Base-by-base conservation (phyloP, 2,113 vertebrate species). In the Elgaria multicarinata region DNA sequence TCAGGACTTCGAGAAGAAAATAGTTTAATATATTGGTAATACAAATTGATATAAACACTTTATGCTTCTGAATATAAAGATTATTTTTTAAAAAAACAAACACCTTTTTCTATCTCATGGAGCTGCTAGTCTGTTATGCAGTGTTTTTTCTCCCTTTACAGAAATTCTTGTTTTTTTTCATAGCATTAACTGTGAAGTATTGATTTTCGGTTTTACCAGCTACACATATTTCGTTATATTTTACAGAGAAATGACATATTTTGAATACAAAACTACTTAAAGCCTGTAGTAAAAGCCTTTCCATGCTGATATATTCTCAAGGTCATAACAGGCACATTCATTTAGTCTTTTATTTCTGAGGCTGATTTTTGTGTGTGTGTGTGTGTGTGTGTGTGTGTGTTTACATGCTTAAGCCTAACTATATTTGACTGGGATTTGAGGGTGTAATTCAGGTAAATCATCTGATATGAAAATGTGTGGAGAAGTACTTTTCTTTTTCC, bases 111-210 rank as follows among this genome's bases (percentile, higher is more conserved):
- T 92, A 50, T 93, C 91, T 92, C 87, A 42, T 79, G 84, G 67
- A 92, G 88, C 85, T 67, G n/a, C n/a, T n/a, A n/a, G 31, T 91
- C 88, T 93, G n/a, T 86, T 95, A 86, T 62, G 94, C 83, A n/a
- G n/a, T 96, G 93, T 95, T 96, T 95, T 87, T 28, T 22, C 20
- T 58, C 78, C 46, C 58, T 69, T 96, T 96, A 96, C 69, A 81
- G 91, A 97, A 96, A 97, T 95, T 95, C 90, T n/a, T n/a, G n/a
- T n/a, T 93, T 94, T 96, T 93, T 96, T 94, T 20, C 94, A 94
- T 88, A 67, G 77, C 80, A 93, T 96, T 95, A 95, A 95, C 95
- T 88, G 88, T 83, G 87, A 97, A 93, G 86, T 83, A 95, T 84
- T 93, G 92, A 96, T 95, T 96, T 96, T 95, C 91, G 72, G 88